A percentile compares a stretch with the other conserved stretches of the same genome.
phyloP scores from a whole-genome alignment of 2,113 vertebrate species.

The Melanotaenia duboulayi region DNA sequence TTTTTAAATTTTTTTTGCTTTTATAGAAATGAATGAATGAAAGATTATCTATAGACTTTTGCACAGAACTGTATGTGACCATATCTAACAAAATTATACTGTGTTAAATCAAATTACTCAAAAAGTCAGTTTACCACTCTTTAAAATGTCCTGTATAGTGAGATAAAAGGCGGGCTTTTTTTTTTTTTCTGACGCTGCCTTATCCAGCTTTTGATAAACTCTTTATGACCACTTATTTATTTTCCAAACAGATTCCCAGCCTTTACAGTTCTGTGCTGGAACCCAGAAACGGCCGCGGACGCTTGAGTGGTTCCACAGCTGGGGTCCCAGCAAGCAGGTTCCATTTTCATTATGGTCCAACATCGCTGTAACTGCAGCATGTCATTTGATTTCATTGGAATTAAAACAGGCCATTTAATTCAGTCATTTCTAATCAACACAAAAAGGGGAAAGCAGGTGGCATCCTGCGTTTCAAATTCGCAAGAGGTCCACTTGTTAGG shows the following conservation, averaged over 20 bases:
- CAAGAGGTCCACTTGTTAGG: conserved; percentile 54
- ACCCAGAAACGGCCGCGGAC: conserved; percentile 26
- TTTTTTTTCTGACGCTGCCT: not conserved
- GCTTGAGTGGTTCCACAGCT: conserved; percentile 70
- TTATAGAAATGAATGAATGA: too few relatives aligned
- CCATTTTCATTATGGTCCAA: conserved; percentile 70
- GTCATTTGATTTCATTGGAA: conserved; percentile 78
- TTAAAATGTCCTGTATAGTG: not conserved
- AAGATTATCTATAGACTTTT: too few relatives aligned
- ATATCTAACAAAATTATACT: not conserved
- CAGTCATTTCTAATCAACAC: conserved; percentile 74
- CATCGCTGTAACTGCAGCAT: conserved; percentile 53
- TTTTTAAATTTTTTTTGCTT: too few relatives aligned
- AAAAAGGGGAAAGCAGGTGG: conserved; percentile 74
- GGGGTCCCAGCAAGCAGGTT: conserved; percentile 60
- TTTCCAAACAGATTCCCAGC: conserved; percentile 24
- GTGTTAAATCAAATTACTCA: too few relatives aligned
- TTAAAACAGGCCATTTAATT: conserved; percentile 72
- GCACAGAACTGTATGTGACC: too few relatives aligned
- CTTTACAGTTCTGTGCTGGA: conserved; percentile 28
- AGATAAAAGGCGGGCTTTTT: not conserved
- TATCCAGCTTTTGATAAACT: conserved; percentile 13
- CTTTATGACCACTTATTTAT: conserved; percentile 28
- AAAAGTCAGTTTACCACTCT: not conserved
- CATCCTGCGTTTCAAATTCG: conserved; percentile 46